A percentile compares a stretch with the other conserved stretches of the same genome.
These are phyloP conservation scores for Spatulosminthurus flaviceps DNA, from an alignment of 2,888 invertebrate genomes.

Conservation along the genomic window DNA sequence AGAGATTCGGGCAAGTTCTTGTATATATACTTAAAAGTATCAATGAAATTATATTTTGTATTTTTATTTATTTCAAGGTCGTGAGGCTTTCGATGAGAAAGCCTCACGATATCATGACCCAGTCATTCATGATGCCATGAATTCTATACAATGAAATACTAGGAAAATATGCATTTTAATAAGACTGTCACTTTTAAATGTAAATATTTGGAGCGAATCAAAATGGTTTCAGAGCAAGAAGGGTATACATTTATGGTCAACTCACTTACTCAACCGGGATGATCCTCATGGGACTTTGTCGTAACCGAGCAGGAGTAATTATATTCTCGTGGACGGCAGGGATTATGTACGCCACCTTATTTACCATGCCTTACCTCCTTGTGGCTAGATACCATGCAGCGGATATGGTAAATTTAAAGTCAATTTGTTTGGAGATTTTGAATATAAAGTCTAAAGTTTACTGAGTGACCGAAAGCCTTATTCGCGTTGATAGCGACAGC, in stretches of 20 bases:
- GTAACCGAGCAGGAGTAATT: conserved; percentile 81
- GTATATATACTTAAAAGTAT: not conserved
- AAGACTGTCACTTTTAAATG: no score
- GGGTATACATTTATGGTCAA: conserved; percentile 88
- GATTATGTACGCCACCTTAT: conserved; percentile 96
- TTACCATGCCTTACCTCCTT: conserved; percentile 95
- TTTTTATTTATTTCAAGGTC: no score
- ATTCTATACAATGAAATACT: no score
- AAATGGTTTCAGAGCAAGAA: conserved; percentile 75
- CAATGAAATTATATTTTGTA: no score
- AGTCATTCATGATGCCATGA: no score
- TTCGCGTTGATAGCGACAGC: no score
- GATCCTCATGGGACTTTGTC: conserved; percentile 81
- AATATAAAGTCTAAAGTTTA: no score
- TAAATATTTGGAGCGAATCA: no score
- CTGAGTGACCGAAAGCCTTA: no score
- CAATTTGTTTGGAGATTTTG: not conserved
- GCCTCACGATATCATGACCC: no score
- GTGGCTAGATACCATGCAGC: conserved; percentile 95
- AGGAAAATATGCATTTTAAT: no score
- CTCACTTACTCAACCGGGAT: conserved; percentile 89
- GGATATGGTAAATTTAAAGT: conserved; percentile 77
- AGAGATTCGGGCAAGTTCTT: conserved; percentile 70
- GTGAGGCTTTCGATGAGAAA: no score
- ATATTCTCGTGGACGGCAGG: conserved; percentile 93